These are phyloP conservation scores for Ooceraea biroi DNA, from an alignment of 1,140 invertebrate genomes.

Conservation along the genomic window DNA sequence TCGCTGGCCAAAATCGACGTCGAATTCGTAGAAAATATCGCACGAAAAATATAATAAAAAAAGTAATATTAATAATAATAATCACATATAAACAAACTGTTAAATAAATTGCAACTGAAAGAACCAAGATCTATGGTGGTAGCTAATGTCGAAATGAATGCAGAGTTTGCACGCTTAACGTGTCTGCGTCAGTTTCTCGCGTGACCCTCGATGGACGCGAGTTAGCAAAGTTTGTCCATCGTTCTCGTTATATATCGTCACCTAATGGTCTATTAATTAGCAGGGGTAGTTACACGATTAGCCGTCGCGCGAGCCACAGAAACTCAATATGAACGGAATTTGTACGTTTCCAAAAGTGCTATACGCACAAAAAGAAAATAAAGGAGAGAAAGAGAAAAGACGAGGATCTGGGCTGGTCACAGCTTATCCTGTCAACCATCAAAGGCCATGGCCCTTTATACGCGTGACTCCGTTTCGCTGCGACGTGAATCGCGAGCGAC, in stretches of 20 bases:
- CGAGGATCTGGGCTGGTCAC: background rate
- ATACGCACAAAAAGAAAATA: background rate
- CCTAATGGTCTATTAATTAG: constrained; percentile 40
- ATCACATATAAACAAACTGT: background rate
- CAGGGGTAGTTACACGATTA: background rate
- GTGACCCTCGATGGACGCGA: constrained; percentile 10
- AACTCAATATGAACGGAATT: background rate
- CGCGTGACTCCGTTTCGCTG: constrained; percentile 22
- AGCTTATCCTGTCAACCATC: constrained; percentile 46
- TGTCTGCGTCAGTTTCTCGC: background rate
- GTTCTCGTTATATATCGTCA: constrained; percentile 9
- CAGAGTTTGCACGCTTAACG: background rate
- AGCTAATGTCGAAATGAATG: constrained; percentile 6
- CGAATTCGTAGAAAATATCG: background rate
- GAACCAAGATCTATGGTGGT: no score
- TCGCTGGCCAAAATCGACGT: background rate
- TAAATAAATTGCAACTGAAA: background rate
- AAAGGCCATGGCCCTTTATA: constrained; percentile 28
- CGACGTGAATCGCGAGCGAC: constrained; percentile 53
- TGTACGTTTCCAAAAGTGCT: background rate
- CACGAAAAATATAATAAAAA: background rate
- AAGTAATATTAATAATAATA: background rate
- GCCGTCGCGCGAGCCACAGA: background rate
- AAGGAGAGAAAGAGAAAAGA: background rate
- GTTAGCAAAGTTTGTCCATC: constrained; percentile 22